Percentiles rank a stretch among this genome's conserved stretches.
Evolutionary conservation across 2,113 vertebrate species (phyloP).

Genomic region (Calyptomena viridis): DNA sequence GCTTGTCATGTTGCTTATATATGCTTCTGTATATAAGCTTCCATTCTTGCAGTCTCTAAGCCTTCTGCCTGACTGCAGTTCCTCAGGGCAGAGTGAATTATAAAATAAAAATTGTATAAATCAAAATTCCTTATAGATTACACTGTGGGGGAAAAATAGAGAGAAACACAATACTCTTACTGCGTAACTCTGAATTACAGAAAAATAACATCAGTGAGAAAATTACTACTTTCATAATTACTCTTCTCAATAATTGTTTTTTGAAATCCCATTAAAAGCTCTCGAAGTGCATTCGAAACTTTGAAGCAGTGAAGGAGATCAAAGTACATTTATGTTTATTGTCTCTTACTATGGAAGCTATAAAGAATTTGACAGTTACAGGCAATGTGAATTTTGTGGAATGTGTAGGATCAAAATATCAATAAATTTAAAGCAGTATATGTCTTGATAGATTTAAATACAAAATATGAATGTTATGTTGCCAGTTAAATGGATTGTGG

Average conservation of each 20-base stretch:
- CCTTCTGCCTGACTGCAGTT: not conserved
- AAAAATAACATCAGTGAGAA: slow-evolving; percentile 11
- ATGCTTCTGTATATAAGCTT: not conserved
- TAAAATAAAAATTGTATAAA: not conserved
- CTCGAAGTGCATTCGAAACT: slow-evolving; percentile 29
- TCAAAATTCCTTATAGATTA: not conserved
- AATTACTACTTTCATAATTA: slow-evolving; percentile 8
- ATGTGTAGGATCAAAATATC: slow-evolving; percentile 25
- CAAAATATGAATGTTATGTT: slow-evolving; percentile 50
- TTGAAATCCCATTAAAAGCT: slow-evolving; percentile 15
- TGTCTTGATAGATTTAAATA: slow-evolving; percentile 51
- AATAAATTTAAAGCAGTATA: slow-evolving; percentile 29
- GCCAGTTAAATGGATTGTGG: slow-evolving; percentile 53
- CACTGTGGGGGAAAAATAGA: not conserved
- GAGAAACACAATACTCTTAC: not conserved
- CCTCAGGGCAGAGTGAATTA: not conserved
- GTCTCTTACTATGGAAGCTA: slow-evolving; percentile 32
- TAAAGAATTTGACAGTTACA: slow-evolving; percentile 7
- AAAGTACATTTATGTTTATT: slow-evolving; percentile 20
- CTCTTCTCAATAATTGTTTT: slow-evolving; percentile 2
- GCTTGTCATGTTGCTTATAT: not conserved
- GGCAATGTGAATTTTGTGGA: slow-evolving; percentile 36
- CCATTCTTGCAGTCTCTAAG: not conserved
- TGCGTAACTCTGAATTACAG: not conserved
- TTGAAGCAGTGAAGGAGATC: slow-evolving; percentile 29